These are phyloP conservation scores for Bunonema sp. DNA, from an alignment of 2,888 invertebrate species.

Conservation along the genomic window DNA sequence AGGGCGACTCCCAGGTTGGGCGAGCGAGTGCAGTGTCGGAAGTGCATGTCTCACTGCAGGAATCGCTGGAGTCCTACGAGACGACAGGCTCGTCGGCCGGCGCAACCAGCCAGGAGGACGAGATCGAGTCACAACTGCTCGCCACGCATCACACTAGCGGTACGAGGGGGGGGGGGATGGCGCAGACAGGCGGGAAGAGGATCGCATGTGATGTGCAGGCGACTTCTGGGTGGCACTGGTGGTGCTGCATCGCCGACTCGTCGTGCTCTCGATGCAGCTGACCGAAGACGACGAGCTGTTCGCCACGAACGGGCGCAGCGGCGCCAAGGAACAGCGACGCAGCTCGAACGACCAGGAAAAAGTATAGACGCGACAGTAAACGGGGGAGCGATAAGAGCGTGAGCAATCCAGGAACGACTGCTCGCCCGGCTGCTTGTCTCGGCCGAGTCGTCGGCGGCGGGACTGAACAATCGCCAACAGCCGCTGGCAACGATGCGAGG, in stretches of 20 bases:
- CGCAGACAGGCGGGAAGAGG: neutral
- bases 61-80: too few species aligned
- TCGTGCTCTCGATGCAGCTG: slow-evolving; percentile 49
- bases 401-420: neutral
- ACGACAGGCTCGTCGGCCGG: slow-evolving; percentile 6
- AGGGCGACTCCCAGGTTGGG: too few species aligned
- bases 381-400: too few species aligned
- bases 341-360: too few species aligned
- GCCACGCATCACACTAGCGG: slow-evolving; percentile 29
- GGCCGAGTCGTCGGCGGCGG: neutral
- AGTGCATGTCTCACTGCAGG: too few species aligned
- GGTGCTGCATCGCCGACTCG: slow-evolving; percentile 55
- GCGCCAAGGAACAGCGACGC: too few species aligned
- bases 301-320: slow-evolving; percentile 7
- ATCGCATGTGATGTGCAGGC: slow-evolving; percentile 6
- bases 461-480: slow-evolving; percentile 19
- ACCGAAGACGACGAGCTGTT: slow-evolving; percentile 33
- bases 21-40: too few species aligned
- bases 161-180: neutral
- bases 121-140: slow-evolving; percentile 32
- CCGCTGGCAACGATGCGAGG: slow-evolving; percentile 55
- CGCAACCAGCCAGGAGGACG: slow-evolving; percentile 22
- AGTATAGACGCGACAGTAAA: too few species aligned
- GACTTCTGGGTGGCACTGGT: slow-evolving; percentile 56
- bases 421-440: neutral